These are phyloP conservation scores for Aromia moschata DNA, from an alignment of 2,888 invertebrate species.

Conservation along the genomic window DNA sequence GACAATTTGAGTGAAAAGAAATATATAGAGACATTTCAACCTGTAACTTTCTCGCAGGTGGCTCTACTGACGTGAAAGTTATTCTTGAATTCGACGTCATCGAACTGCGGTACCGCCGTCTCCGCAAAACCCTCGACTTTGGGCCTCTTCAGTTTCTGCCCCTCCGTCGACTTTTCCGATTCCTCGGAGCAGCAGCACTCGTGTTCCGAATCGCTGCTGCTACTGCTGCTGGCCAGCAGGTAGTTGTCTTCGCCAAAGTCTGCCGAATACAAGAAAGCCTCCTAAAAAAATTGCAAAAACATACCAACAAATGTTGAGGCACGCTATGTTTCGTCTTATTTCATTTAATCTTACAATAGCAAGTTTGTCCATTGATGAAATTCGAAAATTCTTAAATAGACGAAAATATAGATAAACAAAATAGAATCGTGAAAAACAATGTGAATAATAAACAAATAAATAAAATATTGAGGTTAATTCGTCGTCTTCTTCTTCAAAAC, in stretches of 20 bases:
- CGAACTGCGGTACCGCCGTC: constrained; percentile 22
- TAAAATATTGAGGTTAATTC: too few species aligned
- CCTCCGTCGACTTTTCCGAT: background rate
- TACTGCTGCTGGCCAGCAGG: constrained; percentile 32
- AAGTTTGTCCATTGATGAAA: constrained; percentile 5
- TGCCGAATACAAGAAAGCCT: constrained; percentile 32
- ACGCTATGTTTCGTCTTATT: background rate
- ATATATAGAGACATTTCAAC: background rate
- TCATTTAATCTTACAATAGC: constrained; percentile 15
- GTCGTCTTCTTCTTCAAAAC: too few species aligned
- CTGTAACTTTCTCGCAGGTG: constrained; percentile 31
- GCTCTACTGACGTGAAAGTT: constrained; percentile 31
- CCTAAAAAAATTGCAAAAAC: constrained; percentile 29
- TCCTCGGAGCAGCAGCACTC: constrained; percentile 27
- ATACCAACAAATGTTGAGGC: background rate
- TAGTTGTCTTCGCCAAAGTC: constrained; percentile 33
- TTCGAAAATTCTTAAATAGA: too few species aligned
- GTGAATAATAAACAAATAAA: background rate
- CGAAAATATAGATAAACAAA: too few species aligned
- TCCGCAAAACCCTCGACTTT: constrained; percentile 30
- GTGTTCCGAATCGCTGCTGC: constrained; percentile 28
- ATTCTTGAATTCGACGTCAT: constrained; percentile 30
- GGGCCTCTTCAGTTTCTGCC: constrained; percentile 1
- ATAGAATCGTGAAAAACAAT: background rate
- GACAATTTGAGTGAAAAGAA: background rate